Evolutionary conservation across 2,797 vertebrate species (phyloP), one percentile per base, ranked within the genome.

Genomic region (Esox lucius): DNA sequence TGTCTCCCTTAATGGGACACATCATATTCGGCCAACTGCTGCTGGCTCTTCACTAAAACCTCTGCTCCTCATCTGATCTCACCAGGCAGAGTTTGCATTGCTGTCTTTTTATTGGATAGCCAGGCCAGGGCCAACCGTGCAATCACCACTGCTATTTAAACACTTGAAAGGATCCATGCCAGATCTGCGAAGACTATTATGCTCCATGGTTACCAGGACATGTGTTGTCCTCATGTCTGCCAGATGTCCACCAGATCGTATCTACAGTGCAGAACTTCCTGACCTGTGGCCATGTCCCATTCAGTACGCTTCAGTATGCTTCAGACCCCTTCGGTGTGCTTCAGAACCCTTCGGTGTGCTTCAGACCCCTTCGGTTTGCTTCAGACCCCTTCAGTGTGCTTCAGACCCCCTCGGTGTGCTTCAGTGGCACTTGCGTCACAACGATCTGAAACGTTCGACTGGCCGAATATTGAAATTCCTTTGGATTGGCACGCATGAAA

Each of bases 101-200:
- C 74, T 80, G 11, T 75, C 89, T 91, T 79, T 74, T 78, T 80
- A 84, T 81, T 77, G 82, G 88, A 85, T 72, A 16, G 13, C 39
- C 9, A 56, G 22, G 56, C 22, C n/a, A 16, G 22, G 78, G 73
- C 87, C 89, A 88, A 86, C 81, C 89, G 75, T 83, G 83, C 88
- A 82, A 88, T 92, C 90, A 85, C 74, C 74, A 81, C 87, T 84
- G 85, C 89, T 92, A 85, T 80, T 92, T 89, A 89, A 86, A 85
- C 84, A 83, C 87, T 88, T 86, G 88, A 85, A 89, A 85, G 84
- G 85, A 87, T 89, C 83, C 83, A 86, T 85, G 88, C 75, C 80
- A 89, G 91, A 93, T 94, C 92, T 93, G 91, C 76, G 82, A 90
- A 88, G 85, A 85, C 83, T 89, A 92, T 94, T 91, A 90, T 80